Percentiles rank a stretch among this genome's conserved stretches.
Evolutionary conservation across 2,797 vertebrate species (phyloP).

Genomic region (Pangasius djambal): DNA sequence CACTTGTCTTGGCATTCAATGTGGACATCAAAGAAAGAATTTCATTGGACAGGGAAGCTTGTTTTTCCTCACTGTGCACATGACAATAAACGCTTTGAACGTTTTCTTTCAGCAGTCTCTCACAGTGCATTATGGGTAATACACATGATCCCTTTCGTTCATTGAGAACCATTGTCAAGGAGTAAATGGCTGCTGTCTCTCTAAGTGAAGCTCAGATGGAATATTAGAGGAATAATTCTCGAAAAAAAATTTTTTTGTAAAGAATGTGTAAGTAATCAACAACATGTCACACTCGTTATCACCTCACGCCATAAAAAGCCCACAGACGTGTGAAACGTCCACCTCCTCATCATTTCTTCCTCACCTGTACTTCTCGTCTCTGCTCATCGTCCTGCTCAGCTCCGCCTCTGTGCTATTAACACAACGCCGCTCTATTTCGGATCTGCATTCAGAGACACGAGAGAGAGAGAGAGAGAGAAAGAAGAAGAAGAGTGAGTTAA

Average conservation of each 20-base stretch:
- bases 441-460: slow-evolving; percentile 7
- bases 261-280: neutral
- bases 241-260: no score
- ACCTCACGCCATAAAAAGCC: neutral
- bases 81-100: no score
- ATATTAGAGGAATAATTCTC: neutral
- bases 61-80: no score
- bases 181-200: neutral
- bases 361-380: slow-evolving; percentile 18
- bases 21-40: no score
- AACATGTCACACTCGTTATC: neutral
- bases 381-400: slow-evolving; percentile 31
- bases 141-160: neutral
- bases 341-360: neutral
- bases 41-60: no score
- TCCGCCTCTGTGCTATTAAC: neutral
- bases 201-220: neutral
- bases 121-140: neutral
- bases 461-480: slow-evolving; percentile 10
- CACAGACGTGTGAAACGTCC: neutral
- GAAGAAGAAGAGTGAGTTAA: neutral
- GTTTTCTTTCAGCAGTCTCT: neutral
- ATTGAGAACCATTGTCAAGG: neutral
- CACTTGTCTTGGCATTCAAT: no score
- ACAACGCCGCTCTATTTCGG: neutral